Conservation (phyloP, 2,888 invertebrate genomes). For the Cryptocheilus praepositus region DNA sequence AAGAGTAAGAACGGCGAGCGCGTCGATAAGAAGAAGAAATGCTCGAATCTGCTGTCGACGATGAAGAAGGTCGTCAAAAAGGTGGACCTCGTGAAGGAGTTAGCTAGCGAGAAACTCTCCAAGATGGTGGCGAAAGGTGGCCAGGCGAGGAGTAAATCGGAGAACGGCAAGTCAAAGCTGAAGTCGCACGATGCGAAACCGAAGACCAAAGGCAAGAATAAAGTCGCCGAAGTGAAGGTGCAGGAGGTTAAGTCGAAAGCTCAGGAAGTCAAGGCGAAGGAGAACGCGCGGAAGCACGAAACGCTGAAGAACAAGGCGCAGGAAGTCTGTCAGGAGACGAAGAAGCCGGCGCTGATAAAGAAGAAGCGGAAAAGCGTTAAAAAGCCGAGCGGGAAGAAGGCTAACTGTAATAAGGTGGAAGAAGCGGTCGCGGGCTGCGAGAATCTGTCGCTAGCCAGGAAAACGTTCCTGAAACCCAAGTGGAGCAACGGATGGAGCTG, state of each 20-base stretch:
- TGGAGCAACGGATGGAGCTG: conserved; percentile 97
- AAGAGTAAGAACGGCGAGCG: conserved; percentile 58
- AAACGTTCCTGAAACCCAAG: conserved; percentile 78
- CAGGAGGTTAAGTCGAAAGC: conserved; percentile 24
- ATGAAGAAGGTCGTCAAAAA: conserved; percentile 74
- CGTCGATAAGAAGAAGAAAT: conserved; percentile 57
- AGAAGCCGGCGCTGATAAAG: conserved; percentile 56
- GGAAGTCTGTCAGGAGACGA: conserved; percentile 30
- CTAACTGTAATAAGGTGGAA: conserved; percentile 66
- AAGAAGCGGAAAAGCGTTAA: conserved; percentile 75
- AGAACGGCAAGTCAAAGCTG: conserved; percentile 39
- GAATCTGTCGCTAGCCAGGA: conserved; percentile 69
- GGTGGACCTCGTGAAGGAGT: conserved; percentile 70
- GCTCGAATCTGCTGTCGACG: conserved; percentile 51
- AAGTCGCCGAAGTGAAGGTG: conserved; percentile 24
- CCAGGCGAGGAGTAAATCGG: conserved; percentile 47
- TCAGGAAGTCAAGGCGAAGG: conserved; percentile 29
- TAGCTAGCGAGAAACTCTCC: conserved; percentile 55
- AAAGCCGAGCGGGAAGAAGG: conserved; percentile 70
- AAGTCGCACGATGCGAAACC: conserved; percentile 29
- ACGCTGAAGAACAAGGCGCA: conserved; percentile 40
- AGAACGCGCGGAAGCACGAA: conserved; percentile 33
- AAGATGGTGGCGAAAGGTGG: conserved; percentile 44
- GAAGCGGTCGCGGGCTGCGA: conserved; percentile 70
- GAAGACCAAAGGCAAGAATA: conserved; percentile 33